These are phyloP conservation scores for Epinotia demarniana DNA, from an alignment of 2,888 invertebrate species.

Conservation along the genomic window DNA sequence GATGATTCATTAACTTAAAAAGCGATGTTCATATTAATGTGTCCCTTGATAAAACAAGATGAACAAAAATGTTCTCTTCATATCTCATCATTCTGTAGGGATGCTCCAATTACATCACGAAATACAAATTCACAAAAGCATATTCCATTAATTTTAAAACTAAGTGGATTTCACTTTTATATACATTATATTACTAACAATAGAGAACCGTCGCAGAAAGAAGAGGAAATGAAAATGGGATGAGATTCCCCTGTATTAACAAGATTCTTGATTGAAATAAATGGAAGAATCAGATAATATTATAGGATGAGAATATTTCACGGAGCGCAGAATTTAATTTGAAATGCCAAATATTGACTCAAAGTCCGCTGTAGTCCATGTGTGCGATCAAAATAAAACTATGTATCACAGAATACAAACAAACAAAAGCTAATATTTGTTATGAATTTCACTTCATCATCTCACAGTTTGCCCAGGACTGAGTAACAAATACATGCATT, in stretches of 20 bases:
- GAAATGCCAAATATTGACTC: slow-evolving; percentile 40
- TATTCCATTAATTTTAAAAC: slow-evolving; percentile 53
- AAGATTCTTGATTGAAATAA: slow-evolving; percentile 52
- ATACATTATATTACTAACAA: slow-evolving; percentile 55
- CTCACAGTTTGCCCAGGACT: slow-evolving; percentile 28
- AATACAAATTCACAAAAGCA: slow-evolving; percentile 46
- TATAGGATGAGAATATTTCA: slow-evolving; percentile 42
- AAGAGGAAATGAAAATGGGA: slow-evolving; percentile 61
- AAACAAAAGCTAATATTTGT: slow-evolving; percentile 43
- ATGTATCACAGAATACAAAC: slow-evolving; percentile 40
- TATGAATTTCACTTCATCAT: slow-evolving; percentile 41
- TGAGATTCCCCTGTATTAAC: slow-evolving; percentile 53
- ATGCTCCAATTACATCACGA: slow-evolving; percentile 42
- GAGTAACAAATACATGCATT: slow-evolving; percentile 1
- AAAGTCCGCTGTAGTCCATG: slow-evolving; percentile 21
- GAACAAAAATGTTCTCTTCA: slow-evolving; percentile 14
- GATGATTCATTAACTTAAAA: background rate
- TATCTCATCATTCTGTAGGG: slow-evolving; percentile 17
- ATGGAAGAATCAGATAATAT: slow-evolving; percentile 47
- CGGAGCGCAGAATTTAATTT: slow-evolving; percentile 39
- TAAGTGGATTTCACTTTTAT: slow-evolving; percentile 54
- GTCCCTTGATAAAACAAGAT: slow-evolving; percentile 8
- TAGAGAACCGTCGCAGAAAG: slow-evolving; percentile 54
- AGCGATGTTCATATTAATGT: background rate
- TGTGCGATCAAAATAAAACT: slow-evolving; percentile 38